phyloP scores from a whole-genome alignment of 2,888 invertebrate species.

The Agrilus biguttatus region DNA sequence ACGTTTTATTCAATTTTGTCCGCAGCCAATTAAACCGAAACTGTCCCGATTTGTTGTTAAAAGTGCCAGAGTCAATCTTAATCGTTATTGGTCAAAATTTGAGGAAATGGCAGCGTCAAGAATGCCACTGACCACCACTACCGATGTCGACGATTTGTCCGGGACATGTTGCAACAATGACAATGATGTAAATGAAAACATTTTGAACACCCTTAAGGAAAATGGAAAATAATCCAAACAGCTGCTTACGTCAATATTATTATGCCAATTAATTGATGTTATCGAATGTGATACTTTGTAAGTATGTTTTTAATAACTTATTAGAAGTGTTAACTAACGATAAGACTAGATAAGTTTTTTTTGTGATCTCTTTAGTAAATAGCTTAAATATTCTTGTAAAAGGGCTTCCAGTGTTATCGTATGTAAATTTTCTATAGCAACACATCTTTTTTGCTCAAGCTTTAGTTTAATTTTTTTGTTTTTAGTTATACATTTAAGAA shows the following conservation, averaged over 20 bases:
- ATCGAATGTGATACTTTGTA: no score
- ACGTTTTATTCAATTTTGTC: slow-evolving; percentile 16
- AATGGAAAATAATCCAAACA: slow-evolving; percentile 31
- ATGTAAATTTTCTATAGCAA: no score
- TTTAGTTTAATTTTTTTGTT: no score
- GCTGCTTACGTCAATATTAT: background rate
- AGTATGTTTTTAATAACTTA: no score
- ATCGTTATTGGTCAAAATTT: slow-evolving; percentile 49
- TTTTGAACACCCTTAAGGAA: slow-evolving; percentile 42
- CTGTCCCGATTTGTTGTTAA: slow-evolving; percentile 41
- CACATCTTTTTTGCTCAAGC: no score
- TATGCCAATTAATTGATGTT: background rate
- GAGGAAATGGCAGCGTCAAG: slow-evolving; percentile 36
- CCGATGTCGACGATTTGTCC: slow-evolving; percentile 26
- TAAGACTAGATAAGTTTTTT: no score
- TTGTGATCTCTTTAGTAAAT: no score
- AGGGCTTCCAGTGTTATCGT: no score
- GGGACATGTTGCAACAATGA: slow-evolving; percentile 9
- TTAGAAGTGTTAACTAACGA: no score
- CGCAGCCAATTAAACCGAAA: slow-evolving; percentile 42
- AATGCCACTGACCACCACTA: slow-evolving; percentile 14
- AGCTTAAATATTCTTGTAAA: no score
- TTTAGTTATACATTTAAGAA: no score
- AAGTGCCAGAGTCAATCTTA: slow-evolving; percentile 46
- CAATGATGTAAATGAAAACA: slow-evolving; percentile 37